phyloP scores from a whole-genome alignment of 2,797 vertebrate species.

The Peromyscus aztecus region DNA sequence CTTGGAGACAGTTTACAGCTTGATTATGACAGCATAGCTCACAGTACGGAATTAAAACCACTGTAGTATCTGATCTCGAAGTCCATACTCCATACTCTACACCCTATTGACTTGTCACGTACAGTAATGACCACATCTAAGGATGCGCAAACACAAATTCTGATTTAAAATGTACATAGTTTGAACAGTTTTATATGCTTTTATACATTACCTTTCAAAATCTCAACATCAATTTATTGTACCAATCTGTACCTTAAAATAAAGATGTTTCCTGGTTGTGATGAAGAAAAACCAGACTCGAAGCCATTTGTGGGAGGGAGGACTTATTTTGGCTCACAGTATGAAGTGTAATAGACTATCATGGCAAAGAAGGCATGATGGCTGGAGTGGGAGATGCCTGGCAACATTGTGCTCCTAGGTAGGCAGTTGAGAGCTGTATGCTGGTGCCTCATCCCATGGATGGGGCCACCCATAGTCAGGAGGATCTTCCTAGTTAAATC shows the following conservation, averaged over 20 bases:
- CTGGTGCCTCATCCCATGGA: not conserved
- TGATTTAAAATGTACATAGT: not conserved
- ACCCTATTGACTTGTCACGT: not conserved
- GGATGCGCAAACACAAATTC: not conserved
- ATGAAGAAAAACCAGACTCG: not conserved
- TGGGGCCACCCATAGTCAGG: not conserved
- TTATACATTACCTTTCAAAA: not conserved
- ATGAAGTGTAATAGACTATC: not conserved
- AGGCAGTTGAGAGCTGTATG: not conserved
- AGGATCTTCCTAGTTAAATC: not conserved
- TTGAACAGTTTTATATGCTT: not conserved
- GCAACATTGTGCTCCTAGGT: not conserved
- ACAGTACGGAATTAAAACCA: not conserved
- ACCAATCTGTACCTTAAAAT: not conserved
- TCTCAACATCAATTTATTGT: not conserved
- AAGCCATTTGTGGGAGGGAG: too few relatives aligned
- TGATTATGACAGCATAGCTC: not conserved
- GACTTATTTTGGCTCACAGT: not conserved
- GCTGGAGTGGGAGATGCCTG: not conserved
- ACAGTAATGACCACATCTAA: not conserved
- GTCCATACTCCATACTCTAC: not conserved
- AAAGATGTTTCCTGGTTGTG: not conserved
- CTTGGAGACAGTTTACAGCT: not conserved
- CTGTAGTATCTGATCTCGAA: not conserved
- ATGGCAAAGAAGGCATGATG: not conserved